Percentiles rank a stretch among this genome's conserved stretches.
Conservation (phyloP, 2,888 invertebrate species). For the Seira ritae region DNA sequence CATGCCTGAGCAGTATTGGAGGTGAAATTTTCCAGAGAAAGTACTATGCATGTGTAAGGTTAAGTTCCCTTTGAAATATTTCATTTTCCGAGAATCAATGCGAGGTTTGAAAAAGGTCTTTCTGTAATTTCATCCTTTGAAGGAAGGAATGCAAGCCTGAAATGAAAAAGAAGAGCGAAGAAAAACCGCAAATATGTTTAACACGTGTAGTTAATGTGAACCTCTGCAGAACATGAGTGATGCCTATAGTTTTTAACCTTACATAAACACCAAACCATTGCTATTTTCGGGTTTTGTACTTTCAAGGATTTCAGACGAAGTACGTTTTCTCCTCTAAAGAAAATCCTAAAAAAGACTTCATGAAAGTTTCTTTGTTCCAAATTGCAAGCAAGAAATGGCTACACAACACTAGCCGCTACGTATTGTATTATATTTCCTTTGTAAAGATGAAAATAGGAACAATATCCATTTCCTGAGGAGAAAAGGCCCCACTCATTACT, state of each 20-base stretch:
- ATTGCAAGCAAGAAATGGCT: background rate
- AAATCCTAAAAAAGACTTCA: background rate
- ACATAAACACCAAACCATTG: no score
- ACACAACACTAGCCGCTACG: background rate
- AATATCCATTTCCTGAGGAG: background rate
- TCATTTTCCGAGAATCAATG: background rate
- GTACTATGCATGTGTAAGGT: background rate
- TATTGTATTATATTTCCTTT: background rate
- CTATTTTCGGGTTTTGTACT: no score
- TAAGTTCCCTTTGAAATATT: slow-evolving; percentile 8
- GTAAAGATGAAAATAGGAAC: background rate
- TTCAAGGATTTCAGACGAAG: background rate
- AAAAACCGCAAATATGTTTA: slow-evolving; percentile 63
- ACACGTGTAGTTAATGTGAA: slow-evolving; percentile 67
- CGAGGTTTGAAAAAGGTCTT: background rate
- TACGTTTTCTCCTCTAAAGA: background rate
- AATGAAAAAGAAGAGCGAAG: slow-evolving; percentile 29
- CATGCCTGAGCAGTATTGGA: background rate
- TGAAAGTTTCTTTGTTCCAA: background rate
- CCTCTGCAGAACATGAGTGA: slow-evolving; percentile 23
- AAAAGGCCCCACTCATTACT: slow-evolving; percentile 60
- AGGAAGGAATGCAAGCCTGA: slow-evolving; percentile 22
- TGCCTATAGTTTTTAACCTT: background rate
- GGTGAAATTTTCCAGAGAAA: background rate
- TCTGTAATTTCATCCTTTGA: slow-evolving; percentile 7